Conservation (phyloP, 2,797 vertebrate species). For the Taeniopygia guttata region DNA sequence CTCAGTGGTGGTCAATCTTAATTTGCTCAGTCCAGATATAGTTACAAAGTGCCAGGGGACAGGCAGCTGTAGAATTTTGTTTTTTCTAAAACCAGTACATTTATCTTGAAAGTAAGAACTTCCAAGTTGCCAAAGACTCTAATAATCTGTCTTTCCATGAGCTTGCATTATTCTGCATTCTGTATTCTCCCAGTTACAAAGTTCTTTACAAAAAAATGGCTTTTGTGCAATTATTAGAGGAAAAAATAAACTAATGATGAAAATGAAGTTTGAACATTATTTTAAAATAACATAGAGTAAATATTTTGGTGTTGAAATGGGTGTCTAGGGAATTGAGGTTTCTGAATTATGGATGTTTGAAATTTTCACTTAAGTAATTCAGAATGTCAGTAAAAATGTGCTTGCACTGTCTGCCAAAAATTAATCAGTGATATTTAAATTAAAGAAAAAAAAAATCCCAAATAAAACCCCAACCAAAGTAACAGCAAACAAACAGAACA, state of each 20-base stretch:
- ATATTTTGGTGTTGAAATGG: not conserved
- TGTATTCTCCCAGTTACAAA: not conserved
- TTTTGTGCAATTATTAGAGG: not conserved
- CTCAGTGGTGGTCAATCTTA: not conserved
- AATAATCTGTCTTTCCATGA: not conserved
- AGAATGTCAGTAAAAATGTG: not conserved
- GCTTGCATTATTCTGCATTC: not conserved
- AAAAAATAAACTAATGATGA: not conserved
- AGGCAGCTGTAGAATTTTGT: not conserved
- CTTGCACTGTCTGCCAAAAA: not conserved
- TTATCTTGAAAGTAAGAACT: not conserved
- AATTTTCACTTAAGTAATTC: not conserved
- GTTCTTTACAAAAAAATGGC: fast-evolving
- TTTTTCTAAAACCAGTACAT: not conserved
- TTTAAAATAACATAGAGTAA: not conserved
- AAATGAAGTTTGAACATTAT: not conserved
- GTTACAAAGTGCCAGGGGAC: not conserved
- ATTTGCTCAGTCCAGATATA: not conserved
- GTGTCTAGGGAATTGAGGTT: not conserved
- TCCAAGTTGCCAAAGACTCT: not conserved
- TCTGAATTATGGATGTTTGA: not conserved
- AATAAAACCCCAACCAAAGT: not conserved
- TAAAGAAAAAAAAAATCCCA: not conserved
- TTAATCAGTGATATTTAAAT: not conserved
- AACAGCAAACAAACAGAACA: not conserved